Evolutionary conservation across 2,888 invertebrate species (phyloP).

Genomic region (Theretra japonica): DNA sequence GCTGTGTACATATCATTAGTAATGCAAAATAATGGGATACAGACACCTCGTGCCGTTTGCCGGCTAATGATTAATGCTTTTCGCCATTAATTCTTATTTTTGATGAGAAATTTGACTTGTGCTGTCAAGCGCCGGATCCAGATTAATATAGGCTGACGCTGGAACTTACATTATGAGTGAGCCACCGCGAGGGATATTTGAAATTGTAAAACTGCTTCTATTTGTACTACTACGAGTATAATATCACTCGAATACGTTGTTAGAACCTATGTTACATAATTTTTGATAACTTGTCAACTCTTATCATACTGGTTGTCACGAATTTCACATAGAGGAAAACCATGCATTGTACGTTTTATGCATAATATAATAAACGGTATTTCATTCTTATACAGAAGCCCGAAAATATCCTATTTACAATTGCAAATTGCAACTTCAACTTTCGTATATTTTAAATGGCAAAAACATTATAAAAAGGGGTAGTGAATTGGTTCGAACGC

Average conservation of each 20-base stretch:
- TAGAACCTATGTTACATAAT: background rate
- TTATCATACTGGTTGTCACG: no score
- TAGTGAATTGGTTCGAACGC: no score
- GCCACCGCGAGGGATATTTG: constrained; percentile 27
- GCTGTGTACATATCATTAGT: constrained; percentile 83
- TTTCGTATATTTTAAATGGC: no score
- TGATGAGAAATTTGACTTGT: constrained; percentile 85
- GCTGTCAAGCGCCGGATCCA: constrained; percentile 82
- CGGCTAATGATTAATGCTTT: constrained; percentile 82
- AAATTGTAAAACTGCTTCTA: constrained; percentile 16
- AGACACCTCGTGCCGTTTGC: constrained; percentile 84
- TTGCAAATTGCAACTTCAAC: no score
- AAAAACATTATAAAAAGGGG: no score
- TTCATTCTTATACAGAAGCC: no score
- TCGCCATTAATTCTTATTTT: constrained; percentile 84
- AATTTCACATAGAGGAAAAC: background rate
- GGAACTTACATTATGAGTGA: constrained; percentile 76
- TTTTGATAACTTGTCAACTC: no score
- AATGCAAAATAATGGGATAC: constrained; percentile 85
- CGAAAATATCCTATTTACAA: no score
- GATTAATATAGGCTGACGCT: constrained; percentile 83
- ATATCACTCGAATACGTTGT: background rate
- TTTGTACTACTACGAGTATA: background rate
- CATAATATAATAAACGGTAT: no score
- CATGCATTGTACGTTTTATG: no score